Evolutionary conservation across 2,797 vertebrate species (phyloP).

Genomic region (Danio tinwini): DNA sequence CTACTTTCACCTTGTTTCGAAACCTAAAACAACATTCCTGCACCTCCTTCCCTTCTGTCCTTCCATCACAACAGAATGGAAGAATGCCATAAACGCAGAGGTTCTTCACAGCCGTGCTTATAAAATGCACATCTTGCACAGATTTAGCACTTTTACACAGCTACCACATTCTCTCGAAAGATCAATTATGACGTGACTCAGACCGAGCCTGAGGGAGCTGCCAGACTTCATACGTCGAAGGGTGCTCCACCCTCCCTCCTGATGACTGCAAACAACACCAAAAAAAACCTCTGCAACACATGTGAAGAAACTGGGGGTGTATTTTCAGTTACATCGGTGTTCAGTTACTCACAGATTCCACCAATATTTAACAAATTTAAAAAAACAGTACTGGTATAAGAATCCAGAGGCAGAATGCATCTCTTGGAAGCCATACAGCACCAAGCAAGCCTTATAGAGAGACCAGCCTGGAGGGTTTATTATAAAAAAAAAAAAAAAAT

Average conservation of each 20-base stretch:
- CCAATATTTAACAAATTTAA: conserved; percentile 58
- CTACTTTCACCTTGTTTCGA: conserved; percentile 54
- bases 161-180: conserved; percentile 78
- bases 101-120: conserved; percentile 52
- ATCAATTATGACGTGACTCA: conserved; percentile 81
- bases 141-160: conserved; percentile 74
- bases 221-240: conserved; percentile 70
- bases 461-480: conserved; percentile 52
- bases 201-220: conserved; percentile 76
- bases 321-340: conserved; percentile 78
- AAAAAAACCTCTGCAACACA: conserved; percentile 57
- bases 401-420: conserved; percentile 60
- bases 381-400: conserved; percentile 62
- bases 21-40: conserved; percentile 52
- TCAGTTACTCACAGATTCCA: conserved; percentile 84
- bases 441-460: conserved; percentile 20
- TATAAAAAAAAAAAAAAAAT: too few relatives aligned
- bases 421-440: conserved; percentile 26
- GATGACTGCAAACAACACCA: conserved; percentile 69
- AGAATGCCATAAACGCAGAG: conserved; percentile 59
- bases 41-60: conserved; percentile 58
- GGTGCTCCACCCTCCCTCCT: conserved; percentile 74
- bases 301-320: conserved; percentile 65
- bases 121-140: conserved; percentile 76
- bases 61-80: conserved; percentile 58